Base-by-base conservation (phyloP, 1,140 invertebrate species). In the Zaprionus ghesquierei region DNA sequence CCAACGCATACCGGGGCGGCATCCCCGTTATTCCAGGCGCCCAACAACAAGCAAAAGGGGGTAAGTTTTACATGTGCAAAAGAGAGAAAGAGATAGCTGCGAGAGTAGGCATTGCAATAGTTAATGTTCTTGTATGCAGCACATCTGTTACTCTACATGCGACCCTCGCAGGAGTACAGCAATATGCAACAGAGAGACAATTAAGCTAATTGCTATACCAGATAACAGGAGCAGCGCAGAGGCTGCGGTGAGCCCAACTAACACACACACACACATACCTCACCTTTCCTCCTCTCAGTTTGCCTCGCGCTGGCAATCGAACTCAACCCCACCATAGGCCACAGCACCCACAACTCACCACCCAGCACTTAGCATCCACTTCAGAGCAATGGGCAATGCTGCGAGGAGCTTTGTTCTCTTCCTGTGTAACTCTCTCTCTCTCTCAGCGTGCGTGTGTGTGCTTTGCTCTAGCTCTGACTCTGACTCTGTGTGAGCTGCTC, bases 131-230 rank as follows among this genome's bases (percentile, higher is more conserved):
- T 25, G 27, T 29, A 51, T 29, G 13, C 23, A 5, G 13, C 33
- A 38, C 18, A 22, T 12, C n/a, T 60, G 41, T 12, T 25, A 56
- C 5, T 0, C 5, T 9, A 54, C 6, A 12, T 51, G 12, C 61
- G n/a, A 4, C 38, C 68, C 70, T 73, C 70, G 64, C 50, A 61
- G 56, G 53, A 70, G 68, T 51, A 54, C 62, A 59, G 58, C 70
- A 69, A 59, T 29, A 31, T 35, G 22, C 56, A 62, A 53, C 71
- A 58, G 77, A 58, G 77, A 79, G 73, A 89, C 84, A 89, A 89
- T 89, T 87, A 89, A 89, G 84, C 77, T 89, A 89, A 89, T 89
- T 89, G 77, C 74, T 77, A 33, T 70, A 53, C 62, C 27, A 69
- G 60, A 74, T 74, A 64, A 49, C 62, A 62, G 69, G 51, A 51